Base-by-base conservation (phyloP, 1,140 invertebrate genomes). In the Pristionchus pacificus region DNA sequence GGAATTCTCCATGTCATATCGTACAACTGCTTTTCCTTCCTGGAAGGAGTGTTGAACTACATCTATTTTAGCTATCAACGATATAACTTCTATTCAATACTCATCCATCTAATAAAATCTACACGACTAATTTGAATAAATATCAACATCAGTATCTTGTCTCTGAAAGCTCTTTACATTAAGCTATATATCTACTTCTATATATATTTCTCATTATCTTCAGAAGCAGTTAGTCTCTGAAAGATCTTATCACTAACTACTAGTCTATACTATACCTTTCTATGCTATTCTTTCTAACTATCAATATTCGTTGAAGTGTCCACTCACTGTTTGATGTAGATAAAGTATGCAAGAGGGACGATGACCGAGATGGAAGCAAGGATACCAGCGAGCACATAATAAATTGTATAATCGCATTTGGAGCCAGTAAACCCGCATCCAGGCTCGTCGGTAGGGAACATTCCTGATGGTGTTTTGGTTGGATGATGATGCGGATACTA, bases 1-100 rank as follows among this genome's bases (percentile, higher is more conserved):
- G 82, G 78, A 38, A 83, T 78, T 27, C 81, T 60, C 81, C 81
- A 83, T 19, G 79, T 83, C 81, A 83, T 83, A 64, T 83, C 80
- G 68, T 83, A 83, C 28, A 83, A 63, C 64, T 77, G 67, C 29
- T 82, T n/a, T 60, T 83, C 81, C 72, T 84, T 84, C 64, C 80
- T 82, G 31, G 71, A 80, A 61, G 25, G 13, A 0, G 30, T 0
- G 0, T 71, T 28, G 0, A 30, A 33, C 63, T 31, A 57, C n/a
- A 29, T 61, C 60, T 55, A 31, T 19, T 27, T n/a, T n/a, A n/a
- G n/a, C n/a, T n/a, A n/a, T n/a, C n/a, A n/a, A n/a, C n/a, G n/a
- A n/a, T n/a, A n/a, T n/a, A n/a, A n/a, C n/a, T n/a, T n/a, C n/a
- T n/a, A n/a, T n/a, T n/a, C n/a, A n/a, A n/a, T n/a, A n/a, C n/a